Conservation (phyloP, 2,888 invertebrate species). For the Netelia inedita region DNA sequence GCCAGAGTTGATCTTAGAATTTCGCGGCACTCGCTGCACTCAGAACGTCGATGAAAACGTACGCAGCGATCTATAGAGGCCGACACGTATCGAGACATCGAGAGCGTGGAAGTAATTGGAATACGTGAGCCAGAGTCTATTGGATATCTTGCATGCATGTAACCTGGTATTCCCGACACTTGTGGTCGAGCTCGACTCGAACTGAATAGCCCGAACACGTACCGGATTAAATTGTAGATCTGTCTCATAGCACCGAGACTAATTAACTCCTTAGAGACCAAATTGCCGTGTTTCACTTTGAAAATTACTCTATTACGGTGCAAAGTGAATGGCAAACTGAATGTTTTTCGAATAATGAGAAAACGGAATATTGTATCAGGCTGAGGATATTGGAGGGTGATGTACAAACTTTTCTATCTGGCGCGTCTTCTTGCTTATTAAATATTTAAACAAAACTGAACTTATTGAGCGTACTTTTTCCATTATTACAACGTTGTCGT, state of each 20-base stretch:
- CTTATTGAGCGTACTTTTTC: too few species aligned
- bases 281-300: conserved; percentile 20
- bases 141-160: conserved; percentile 14
- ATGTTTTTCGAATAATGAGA: background rate
- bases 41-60: conserved; percentile 19
- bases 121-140: conserved; percentile 47
- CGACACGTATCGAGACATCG: conserved; percentile 32
- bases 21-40: background rate
- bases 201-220: conserved; percentile 32
- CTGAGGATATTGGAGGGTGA: background rate
- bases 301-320: background rate
- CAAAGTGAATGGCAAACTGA: background rate
- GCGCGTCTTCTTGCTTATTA: background rate
- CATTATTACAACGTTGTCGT: too few species aligned
- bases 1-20: background rate
- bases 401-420: background rate
- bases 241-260: background rate
- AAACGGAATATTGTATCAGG: background rate
- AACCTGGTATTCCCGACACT: conserved; percentile 29
- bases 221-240: conserved; percentile 38
- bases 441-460: background rate
- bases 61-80: conserved; percentile 5
- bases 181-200: conserved; percentile 14
- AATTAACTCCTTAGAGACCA: conserved; percentile 27
- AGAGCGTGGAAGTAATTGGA: conserved; percentile 53